Base-by-base conservation (phyloP, 2,888 invertebrate genomes). In the Pollenia amentaria region DNA sequence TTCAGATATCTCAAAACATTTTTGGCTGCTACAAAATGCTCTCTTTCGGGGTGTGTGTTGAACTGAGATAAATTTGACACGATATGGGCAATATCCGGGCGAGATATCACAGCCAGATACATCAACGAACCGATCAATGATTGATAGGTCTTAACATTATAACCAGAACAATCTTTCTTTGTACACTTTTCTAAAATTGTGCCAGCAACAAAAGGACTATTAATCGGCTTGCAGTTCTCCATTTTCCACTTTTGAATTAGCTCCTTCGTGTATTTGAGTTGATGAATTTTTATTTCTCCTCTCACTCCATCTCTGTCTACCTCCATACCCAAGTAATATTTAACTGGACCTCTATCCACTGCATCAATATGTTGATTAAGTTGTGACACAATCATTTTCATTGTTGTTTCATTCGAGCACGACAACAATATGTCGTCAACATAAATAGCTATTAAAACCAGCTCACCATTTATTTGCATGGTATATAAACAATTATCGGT, bases 1-100 rank as follows among this genome's bases (percentile, higher is more conserved):
- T 82, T 87, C 1, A 87, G 72, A 40, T 88, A 85, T 18, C 87
- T 62, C 21, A 88, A 65, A 1, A 82, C 60, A 69, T 69, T 51
- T 67, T 87, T 88, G 1, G 87, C 88, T 46, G 84, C 88, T 53
- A 69, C 29, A 57, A 87, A 83, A 51, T 88, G 87, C 21, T 89
- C 87, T 14, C 67, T 72, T 44, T 88, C 87, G 4, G 88, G 87
- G 75, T 89, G 87, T n/a, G 65, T 60, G 38, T 82, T 53, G 46
- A 86, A 89, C 57, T 88, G 87, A 11, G 87, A 64, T 40, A 87
- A 16, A 51, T 78, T 86, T 0, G 85, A 88, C 11, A 87, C 83
- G 42, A 60, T 62, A 51, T 85, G 80, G 11, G 80, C 60, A 40
- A 87, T 80, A 46, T 87, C 87, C 21, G 87, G 87, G 21, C 51